Percentiles rank a stretch among this genome's conserved stretches.
These are phyloP conservation scores for Stictocephala bisonia DNA, from an alignment of 2,888 invertebrate genomes.

Conservation along the genomic window DNA sequence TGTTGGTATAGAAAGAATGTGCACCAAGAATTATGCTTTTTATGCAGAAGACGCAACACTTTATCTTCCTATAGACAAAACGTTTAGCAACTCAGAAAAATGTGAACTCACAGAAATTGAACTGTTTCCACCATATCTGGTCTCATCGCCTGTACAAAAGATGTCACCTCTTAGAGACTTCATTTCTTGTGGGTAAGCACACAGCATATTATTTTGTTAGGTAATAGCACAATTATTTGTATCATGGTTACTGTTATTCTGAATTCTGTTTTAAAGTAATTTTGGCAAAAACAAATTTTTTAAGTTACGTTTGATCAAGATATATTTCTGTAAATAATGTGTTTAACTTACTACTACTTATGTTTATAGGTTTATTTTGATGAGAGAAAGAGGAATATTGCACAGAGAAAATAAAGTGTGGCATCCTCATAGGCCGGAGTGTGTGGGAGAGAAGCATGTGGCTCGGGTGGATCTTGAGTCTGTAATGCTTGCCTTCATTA, in stretches of 20 bases:
- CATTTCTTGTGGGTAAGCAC: constrained; percentile 51
- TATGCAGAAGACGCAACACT: constrained; percentile 54
- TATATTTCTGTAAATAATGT: too few relatives aligned
- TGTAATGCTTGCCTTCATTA: constrained; percentile 51
- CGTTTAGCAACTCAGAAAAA: constrained; percentile 50
- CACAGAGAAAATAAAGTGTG: constrained; percentile 49
- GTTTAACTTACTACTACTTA: too few relatives aligned
- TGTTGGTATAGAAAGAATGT: constrained; percentile 48
- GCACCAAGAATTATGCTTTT: constrained; percentile 50
- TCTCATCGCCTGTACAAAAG: constrained; percentile 48
- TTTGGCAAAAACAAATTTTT: not conserved
- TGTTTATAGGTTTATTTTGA: constrained; percentile 50
- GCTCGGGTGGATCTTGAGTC: constrained; percentile 51
- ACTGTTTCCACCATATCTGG: constrained; percentile 39
- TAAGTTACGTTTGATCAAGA: too few relatives aligned
- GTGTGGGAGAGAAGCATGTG: constrained; percentile 48
- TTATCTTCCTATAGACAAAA: constrained; percentile 48
- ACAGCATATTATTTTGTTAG: too few relatives aligned
- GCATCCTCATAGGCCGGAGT: constrained; percentile 52
- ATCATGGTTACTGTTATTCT: too few relatives aligned
- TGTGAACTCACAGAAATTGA: constrained; percentile 52
- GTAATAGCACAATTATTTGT: too few relatives aligned
- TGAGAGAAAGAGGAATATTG: constrained; percentile 54
- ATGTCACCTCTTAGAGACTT: constrained; percentile 52
- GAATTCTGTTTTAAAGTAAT: not conserved